Conservation (phyloP, 2,113 vertebrate species). For the Nycticebus coucang region DNA sequence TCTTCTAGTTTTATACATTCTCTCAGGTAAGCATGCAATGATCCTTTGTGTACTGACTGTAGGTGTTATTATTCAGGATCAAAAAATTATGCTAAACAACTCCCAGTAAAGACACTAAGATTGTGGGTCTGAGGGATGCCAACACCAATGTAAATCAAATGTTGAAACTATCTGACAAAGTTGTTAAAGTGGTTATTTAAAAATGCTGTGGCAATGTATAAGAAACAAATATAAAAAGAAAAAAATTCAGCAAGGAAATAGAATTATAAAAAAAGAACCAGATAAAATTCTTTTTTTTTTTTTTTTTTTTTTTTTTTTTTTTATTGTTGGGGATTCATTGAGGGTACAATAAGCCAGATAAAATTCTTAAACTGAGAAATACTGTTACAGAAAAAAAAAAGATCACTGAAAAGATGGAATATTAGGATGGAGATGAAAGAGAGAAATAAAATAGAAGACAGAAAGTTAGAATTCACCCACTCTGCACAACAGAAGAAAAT, state of each 20-base stretch:
- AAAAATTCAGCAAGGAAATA: not conserved
- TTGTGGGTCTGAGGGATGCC: not conserved
- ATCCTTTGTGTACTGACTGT: not conserved
- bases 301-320: too few relatives aligned
- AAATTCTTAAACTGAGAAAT: not conserved
- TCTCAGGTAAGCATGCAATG: not conserved
- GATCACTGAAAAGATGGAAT: too few relatives aligned
- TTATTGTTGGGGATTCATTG: too few relatives aligned
- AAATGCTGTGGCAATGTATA: not conserved
- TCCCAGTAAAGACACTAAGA: not conserved
- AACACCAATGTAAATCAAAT: not conserved
- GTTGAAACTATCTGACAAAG: not conserved
- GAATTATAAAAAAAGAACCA: not conserved
- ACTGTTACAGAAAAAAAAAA: not conserved
- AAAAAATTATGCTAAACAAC: not conserved
- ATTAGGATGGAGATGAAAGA: not conserved
- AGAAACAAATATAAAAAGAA: not conserved
- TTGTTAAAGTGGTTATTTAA: not conserved
- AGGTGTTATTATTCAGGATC: not conserved
- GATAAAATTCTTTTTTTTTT: conserved; percentile 30
- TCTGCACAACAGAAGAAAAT: not conserved
- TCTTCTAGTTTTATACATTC: not conserved
- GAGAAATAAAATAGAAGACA: not conserved
- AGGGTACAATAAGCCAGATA: too few relatives aligned
- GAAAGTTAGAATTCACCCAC: not conserved